phyloP scores from a whole-genome alignment of 1,140 invertebrate species.

The Drosophila triauraria region DNA sequence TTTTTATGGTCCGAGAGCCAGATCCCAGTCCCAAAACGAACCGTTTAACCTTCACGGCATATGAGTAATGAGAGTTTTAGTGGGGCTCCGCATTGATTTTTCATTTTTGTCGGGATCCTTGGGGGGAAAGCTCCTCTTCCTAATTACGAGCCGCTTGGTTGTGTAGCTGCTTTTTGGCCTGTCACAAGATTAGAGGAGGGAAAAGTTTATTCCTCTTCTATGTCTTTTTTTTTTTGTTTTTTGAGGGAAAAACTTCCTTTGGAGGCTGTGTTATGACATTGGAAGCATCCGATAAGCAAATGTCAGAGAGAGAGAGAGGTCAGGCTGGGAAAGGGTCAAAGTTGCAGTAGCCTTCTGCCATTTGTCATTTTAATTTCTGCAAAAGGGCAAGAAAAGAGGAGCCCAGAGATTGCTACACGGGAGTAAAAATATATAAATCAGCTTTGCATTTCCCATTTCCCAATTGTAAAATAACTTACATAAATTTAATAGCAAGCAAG shows the following conservation, averaged over 20 bases:
- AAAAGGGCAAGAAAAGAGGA: slow-evolving; percentile 60
- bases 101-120: slow-evolving; percentile 28
- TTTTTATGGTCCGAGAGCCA: slow-evolving; percentile 62
- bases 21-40: slow-evolving; percentile 4
- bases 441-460: too few relatives aligned
- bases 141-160: slow-evolving; percentile 56
- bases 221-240: slow-evolving; percentile 15
- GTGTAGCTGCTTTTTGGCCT: slow-evolving; percentile 41
- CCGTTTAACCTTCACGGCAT: slow-evolving; percentile 55
- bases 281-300: slow-evolving; percentile 76
- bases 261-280: slow-evolving; percentile 77
- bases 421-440: slow-evolving; percentile 1
- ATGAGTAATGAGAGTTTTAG: slow-evolving; percentile 80
- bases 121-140: slow-evolving; percentile 39
- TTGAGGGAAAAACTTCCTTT: slow-evolving; percentile 24
- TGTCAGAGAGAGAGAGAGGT: slow-evolving; percentile 36
- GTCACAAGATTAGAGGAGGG: slow-evolving; percentile 76
- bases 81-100: slow-evolving; percentile 70
- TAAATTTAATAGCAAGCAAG: neutral
- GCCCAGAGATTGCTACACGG: neutral
- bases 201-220: slow-evolving; percentile 64
- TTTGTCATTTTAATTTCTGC: slow-evolving; percentile 77
- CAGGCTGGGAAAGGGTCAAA: slow-evolving; percentile 72
- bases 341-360: slow-evolving; percentile 69
- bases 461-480: too few relatives aligned